Conservation (phyloP, 2,113 vertebrate species). For the Prionailurus bengalensis region DNA sequence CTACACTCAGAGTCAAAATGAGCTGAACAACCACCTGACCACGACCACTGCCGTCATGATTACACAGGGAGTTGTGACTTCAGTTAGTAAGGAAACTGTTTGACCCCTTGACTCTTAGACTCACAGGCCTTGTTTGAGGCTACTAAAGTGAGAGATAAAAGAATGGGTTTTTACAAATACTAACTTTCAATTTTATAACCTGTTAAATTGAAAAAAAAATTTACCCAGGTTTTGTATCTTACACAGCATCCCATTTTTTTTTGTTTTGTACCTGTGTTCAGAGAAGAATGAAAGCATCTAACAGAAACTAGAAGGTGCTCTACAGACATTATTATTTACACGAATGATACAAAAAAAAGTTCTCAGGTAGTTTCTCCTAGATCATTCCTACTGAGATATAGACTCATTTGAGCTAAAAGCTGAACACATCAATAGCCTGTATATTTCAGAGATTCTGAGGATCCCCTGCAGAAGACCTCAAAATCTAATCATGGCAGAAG, state of each 20-base stretch:
- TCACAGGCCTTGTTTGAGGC: neutral
- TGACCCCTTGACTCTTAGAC: neutral
- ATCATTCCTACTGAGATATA: neutral
- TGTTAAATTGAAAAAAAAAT: neutral
- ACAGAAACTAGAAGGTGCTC: neutral
- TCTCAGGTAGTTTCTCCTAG: neutral
- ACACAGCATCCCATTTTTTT: neutral
- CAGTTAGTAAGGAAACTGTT: neutral
- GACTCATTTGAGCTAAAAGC: neutral
- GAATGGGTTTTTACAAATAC: neutral
- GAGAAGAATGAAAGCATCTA: neutral
- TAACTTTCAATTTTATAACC: neutral
- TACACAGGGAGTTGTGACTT: neutral
- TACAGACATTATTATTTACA: neutral
- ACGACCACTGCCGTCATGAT: neutral
- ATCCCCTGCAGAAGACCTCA: neutral
- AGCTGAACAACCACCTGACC: neutral
- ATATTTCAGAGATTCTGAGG: neutral
- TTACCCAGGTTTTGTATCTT: neutral
- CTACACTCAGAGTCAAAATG: neutral
- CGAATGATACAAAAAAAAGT: neutral
- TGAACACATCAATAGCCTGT: neutral
- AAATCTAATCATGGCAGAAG: neutral
- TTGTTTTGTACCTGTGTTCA: neutral
- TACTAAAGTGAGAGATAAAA: neutral